Conservation (phyloP, 2,888 invertebrate species). For the Ischnus inquisitorius region DNA sequence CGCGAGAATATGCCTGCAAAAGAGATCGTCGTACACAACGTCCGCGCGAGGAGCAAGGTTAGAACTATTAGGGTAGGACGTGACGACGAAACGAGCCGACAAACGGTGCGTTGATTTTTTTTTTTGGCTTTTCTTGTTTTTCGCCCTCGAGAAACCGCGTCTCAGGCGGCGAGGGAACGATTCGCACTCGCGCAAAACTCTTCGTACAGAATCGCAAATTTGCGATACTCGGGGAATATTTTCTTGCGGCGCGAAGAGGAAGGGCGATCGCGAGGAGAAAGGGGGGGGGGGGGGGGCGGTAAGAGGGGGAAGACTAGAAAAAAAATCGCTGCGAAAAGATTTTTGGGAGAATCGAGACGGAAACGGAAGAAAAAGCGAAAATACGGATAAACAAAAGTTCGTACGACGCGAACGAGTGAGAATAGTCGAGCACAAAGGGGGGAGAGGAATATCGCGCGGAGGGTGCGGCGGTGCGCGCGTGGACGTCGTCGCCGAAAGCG, state of each 20-base stretch:
- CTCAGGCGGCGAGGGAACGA: background rate
- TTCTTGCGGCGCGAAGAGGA: background rate
- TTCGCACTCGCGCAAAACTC: too few species aligned
- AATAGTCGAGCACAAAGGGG: background rate
- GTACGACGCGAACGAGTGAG: background rate
- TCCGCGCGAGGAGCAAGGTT: slow-evolving; percentile 49
- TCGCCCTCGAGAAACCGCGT: slow-evolving; percentile 10
- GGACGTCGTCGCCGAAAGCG: slow-evolving; percentile 61
- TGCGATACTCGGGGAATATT: background rate
- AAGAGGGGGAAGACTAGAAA: too few species aligned
- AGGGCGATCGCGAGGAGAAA: background rate
- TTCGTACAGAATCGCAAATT: background rate
- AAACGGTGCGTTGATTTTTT: slow-evolving; percentile 16
- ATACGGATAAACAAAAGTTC: background rate
- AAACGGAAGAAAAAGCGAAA: background rate
- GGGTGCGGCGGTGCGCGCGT: slow-evolving; percentile 68
- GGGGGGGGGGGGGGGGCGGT: too few species aligned
- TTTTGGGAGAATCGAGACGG: background rate
- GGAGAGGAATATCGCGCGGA: slow-evolving; percentile 48
- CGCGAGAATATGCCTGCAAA: background rate
- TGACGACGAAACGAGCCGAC: slow-evolving; percentile 37
- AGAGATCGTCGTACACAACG: slow-evolving; percentile 18
- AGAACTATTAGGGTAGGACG: slow-evolving; percentile 66
- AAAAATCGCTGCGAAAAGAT: background rate
- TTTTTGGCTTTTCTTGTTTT: too few species aligned